Conservation (phyloP, 2,797 vertebrate genomes). For the Rousettus madagascariensis region DNA sequence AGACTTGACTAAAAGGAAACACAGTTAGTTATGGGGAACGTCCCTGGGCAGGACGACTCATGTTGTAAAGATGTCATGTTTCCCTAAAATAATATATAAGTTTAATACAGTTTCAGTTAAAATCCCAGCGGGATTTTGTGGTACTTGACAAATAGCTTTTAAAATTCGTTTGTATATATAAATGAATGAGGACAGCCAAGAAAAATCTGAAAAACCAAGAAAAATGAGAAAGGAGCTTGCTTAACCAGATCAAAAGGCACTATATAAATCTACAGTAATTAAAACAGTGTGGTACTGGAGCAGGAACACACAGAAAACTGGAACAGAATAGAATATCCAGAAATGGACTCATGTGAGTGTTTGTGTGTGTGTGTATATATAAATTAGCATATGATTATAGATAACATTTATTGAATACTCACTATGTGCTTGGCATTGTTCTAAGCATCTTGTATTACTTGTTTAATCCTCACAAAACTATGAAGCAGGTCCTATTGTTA, state of each 20-base stretch:
- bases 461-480: neutral
- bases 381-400: neutral
- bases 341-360: neutral
- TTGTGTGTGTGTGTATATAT: neutral
- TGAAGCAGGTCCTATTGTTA: neutral
- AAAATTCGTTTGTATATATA: conserved; percentile 61
- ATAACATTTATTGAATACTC: neutral
- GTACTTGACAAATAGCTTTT: conserved; percentile 58
- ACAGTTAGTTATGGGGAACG: neutral
- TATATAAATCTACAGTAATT: conserved; percentile 61
- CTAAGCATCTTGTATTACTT: neutral
- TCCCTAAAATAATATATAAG: conserved; percentile 55
- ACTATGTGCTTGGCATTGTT: neutral
- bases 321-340: neutral
- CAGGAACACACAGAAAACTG: neutral
- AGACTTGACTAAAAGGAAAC: conserved; percentile 24
- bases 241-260: conserved; percentile 61
- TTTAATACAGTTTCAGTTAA: conserved; percentile 54
- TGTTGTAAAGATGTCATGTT: conserved; percentile 58
- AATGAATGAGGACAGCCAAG: conserved; percentile 66
- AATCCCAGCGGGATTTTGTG: conserved; percentile 55
- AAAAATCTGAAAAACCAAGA: conserved; percentile 62
- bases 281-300: conserved; percentile 6
- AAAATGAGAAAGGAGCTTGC: conserved; percentile 60
- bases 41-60: neutral